A percentile compares a stretch with the other conserved stretches of the same genome.
Evolutionary conservation across 2,113 vertebrate genomes (phyloP).

Genomic region (Carassius gibelio): DNA sequence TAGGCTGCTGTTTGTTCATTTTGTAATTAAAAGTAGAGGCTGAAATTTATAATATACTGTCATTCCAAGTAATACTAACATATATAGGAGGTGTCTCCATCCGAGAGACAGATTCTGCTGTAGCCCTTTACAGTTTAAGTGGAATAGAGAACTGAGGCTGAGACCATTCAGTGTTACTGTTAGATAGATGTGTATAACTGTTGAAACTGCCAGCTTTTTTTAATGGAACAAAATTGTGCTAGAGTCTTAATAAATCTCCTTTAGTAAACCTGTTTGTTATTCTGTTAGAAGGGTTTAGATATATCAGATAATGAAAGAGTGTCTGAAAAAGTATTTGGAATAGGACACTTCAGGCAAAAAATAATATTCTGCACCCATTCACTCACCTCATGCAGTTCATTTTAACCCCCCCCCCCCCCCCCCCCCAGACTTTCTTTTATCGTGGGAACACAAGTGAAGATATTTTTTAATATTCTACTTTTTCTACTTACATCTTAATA

Average conservation of each 20-base stretch:
- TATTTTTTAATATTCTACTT: too few species aligned
- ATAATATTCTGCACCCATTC: too few species aligned
- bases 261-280: background rate
- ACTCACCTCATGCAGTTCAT: too few species aligned
- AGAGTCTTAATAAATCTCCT: conserved; percentile 6
- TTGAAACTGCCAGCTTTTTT: background rate
- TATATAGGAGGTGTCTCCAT: background rate
- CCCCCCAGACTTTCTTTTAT: too few species aligned
- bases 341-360: too few species aligned
- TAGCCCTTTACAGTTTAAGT: background rate
- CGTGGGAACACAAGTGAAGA: too few species aligned
- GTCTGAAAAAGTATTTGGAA: too few species aligned
- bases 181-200: background rate
- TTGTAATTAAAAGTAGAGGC: background rate
- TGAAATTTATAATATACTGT: background rate
- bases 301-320: background rate
- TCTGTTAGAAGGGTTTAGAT: background rate
- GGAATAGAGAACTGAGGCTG: background rate
- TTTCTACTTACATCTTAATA: too few species aligned
- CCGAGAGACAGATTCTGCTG: background rate
- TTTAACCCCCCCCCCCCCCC: too few species aligned
- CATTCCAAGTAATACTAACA: background rate
- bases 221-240: background rate
- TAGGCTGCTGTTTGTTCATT: background rate
- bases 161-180: conserved; percentile 5